Percentiles rank a stretch among this genome's conserved stretches.
phyloP scores from a whole-genome alignment of 2,888 invertebrate genomes.

The Lochmaea crataegi region DNA sequence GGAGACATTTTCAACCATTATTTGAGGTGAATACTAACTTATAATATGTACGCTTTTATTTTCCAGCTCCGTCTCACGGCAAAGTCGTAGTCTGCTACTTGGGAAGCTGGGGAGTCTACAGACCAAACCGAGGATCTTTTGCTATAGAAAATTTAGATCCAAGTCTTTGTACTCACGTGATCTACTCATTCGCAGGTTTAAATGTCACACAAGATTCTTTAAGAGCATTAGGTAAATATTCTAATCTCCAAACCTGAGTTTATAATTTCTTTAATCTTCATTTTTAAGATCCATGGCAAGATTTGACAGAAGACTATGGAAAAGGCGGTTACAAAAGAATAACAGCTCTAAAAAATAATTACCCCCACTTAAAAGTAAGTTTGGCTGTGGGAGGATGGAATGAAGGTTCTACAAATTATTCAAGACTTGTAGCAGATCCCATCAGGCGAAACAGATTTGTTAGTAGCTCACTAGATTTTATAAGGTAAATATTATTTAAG shows the following conservation, averaged over 20 bases:
- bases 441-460: constrained; percentile 76
- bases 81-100: constrained; percentile 85
- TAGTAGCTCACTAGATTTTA: constrained; percentile 75
- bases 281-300: constrained; percentile 78
- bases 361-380: constrained; percentile 77
- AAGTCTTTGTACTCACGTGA: constrained; percentile 80
- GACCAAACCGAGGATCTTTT: constrained; percentile 75
- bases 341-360: constrained; percentile 73
- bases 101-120: constrained; percentile 83
- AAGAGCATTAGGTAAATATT: constrained; percentile 73
- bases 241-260: no score
- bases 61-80: constrained; percentile 75
- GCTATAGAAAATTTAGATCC: constrained; percentile 77
- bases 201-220: constrained; percentile 75
- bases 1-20: no score
- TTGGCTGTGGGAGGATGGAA: constrained; percentile 94
- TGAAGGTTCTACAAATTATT: constrained; percentile 83
- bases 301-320: constrained; percentile 80
- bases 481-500: constrained; percentile 66
- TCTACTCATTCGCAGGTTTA: constrained; percentile 87
- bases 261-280: no score
- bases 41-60: neutral
- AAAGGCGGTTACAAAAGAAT: constrained; percentile 78
- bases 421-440: constrained; percentile 74
- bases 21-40: neutral